These are phyloP conservation scores for Xanthia togata DNA, from an alignment of 2,888 invertebrate species.

Conservation along the genomic window DNA sequence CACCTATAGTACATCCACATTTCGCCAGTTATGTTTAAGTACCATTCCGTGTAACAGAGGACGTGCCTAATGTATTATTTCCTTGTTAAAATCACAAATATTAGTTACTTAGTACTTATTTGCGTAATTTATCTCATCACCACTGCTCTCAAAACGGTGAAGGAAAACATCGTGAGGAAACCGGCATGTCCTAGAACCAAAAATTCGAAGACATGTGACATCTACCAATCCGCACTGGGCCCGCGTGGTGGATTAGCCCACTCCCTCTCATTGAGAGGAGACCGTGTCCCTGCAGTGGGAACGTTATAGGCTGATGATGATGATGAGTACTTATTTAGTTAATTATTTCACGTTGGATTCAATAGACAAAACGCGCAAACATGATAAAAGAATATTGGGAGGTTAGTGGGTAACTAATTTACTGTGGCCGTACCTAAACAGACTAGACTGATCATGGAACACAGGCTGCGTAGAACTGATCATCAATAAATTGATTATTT, in stretches of 20 bases:
- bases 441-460: neutral
- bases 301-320: no score
- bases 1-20: neutral
- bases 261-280: no score
- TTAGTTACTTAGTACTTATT: no score
- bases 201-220: no score
- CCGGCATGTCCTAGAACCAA: no score
- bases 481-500: conserved; percentile 16
- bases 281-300: no score
- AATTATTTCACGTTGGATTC: neutral
- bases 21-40: neutral
- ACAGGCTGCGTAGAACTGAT: conserved; percentile 10
- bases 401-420: neutral
- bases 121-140: no score
- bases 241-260: no score
- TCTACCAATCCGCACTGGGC: no score
- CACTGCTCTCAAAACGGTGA: no score
- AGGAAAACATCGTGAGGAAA: no score
- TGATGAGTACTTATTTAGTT: neutral
- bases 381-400: neutral
- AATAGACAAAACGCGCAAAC: neutral
- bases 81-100: neutral
- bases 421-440: neutral
- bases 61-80: neutral
- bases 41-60: neutral